These are phyloP conservation scores for Euclidia mi DNA, from an alignment of 2,888 invertebrate species.

Conservation along the genomic window DNA sequence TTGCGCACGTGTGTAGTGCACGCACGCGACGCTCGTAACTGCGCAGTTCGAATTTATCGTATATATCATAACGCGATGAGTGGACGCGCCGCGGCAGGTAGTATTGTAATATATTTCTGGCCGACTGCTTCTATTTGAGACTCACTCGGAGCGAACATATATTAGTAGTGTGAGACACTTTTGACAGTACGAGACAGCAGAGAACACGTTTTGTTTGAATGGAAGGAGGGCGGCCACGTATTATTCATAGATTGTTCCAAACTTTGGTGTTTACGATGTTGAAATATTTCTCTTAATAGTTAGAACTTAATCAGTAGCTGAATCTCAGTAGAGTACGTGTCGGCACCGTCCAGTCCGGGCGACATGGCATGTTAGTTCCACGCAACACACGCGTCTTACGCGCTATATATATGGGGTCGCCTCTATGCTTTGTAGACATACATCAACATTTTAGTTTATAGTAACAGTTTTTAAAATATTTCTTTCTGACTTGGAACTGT, in stretches of 20 bases:
- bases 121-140: conserved; percentile 33
- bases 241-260: conserved; percentile 31
- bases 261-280: conserved; percentile 40
- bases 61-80: conserved; percentile 19
- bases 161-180: conserved; percentile 4
- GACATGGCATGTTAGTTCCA: conserved; percentile 24
- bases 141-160: background rate
- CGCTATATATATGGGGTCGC: conserved; percentile 18
- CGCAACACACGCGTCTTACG: conserved; percentile 24
- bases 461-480: conserved; percentile 25
- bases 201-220: conserved; percentile 22
- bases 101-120: conserved; percentile 15
- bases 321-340: conserved; percentile 58
- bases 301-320: conserved; percentile 63
- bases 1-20: conserved; percentile 25
- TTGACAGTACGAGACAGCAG: conserved; percentile 5
- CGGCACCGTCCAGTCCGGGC: conserved; percentile 12
- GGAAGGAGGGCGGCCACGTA: conserved; percentile 21
- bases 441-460: conserved; percentile 42
- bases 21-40: conserved; percentile 15
- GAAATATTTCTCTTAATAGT: conserved; percentile 55
- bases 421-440: conserved; percentile 68
- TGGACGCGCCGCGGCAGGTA: conserved; percentile 22
- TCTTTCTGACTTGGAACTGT: conserved; percentile 35
- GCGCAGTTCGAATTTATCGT: conserved; percentile 23